Evolutionary conservation across 1,140 invertebrate genomes (phyloP).

Genomic region (Colletes latitarsis): DNA sequence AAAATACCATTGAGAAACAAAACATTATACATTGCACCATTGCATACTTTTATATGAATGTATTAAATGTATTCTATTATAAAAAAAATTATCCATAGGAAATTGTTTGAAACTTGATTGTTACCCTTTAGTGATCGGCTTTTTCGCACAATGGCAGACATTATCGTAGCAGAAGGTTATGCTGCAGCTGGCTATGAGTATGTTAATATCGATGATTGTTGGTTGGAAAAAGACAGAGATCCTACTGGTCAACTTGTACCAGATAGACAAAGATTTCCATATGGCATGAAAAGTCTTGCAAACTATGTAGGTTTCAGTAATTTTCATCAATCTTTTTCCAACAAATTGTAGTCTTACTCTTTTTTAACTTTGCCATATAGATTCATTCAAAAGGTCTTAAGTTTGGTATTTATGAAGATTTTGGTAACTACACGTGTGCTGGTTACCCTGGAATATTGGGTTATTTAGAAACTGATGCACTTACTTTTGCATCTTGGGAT

Average conservation of each 20-base stretch:
- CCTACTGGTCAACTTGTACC: slow-evolving; percentile 89
- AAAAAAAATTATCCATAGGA: neutral
- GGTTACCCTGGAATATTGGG: slow-evolving; percentile 97
- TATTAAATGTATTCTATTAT: neutral
- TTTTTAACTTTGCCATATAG: slow-evolving; percentile 79
- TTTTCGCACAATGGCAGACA: slow-evolving; percentile 95
- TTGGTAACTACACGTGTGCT: slow-evolving; percentile 96
- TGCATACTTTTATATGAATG: neutral
- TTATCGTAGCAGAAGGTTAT: slow-evolving; percentile 94
- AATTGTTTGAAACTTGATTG: slow-evolving; percentile 6
- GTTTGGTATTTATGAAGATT: slow-evolving; percentile 98
- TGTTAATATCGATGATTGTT: slow-evolving; percentile 98
- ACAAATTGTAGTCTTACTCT: neutral
- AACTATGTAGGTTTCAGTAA: slow-evolving; percentile 90
- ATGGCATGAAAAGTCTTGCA: slow-evolving; percentile 93
- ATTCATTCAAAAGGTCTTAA: slow-evolving; percentile 96
- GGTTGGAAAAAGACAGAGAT: slow-evolving; percentile 92
- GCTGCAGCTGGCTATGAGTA: slow-evolving; percentile 94
- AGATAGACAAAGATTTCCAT: slow-evolving; percentile 93
- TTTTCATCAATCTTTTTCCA: neutral
- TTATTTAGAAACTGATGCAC: slow-evolving; percentile 91
- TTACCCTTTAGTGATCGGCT: slow-evolving; percentile 89
- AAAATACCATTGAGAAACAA: neutral
- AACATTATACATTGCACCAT: neutral
- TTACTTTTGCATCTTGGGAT: slow-evolving; percentile 97